A percentile compares a stretch with the other conserved stretches of the same genome.
Conservation (phyloP, 2,113 vertebrate species). For the Regulus satrapa region DNA sequence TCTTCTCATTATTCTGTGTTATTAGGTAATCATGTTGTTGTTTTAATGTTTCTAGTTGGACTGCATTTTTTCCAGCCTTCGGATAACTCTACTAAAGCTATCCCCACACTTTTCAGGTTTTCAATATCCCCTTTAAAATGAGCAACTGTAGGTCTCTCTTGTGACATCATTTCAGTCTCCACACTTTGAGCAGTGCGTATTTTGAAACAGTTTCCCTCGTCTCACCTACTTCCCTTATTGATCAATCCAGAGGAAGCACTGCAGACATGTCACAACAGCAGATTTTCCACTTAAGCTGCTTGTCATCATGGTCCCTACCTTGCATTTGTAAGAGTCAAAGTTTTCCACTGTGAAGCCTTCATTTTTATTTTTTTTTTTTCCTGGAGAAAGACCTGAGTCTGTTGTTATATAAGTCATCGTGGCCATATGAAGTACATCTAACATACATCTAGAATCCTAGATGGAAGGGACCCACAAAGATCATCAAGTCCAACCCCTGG, state of each 20-base stretch:
- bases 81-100: not conserved
- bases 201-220: not conserved
- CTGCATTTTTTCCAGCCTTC: not conserved
- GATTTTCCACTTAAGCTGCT: not conserved
- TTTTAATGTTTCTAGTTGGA: not conserved
- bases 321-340: not conserved
- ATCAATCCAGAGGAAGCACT: not conserved
- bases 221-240: not conserved
- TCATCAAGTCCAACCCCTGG: no score
- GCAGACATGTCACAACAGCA: not conserved
- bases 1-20: not conserved
- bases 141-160: not conserved
- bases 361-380: not conserved
- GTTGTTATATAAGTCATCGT: not conserved
- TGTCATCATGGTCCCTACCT: not conserved
- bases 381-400: not conserved
- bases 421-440: not conserved
- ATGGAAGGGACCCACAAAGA: not conserved
- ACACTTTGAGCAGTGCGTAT: not conserved
- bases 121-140: not conserved
- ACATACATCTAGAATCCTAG: not conserved
- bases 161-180: not conserved
- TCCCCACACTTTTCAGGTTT: not conserved
- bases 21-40: not conserved
- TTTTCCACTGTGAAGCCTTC: not conserved